A percentile compares a stretch with the other conserved stretches of the same genome.
These are phyloP conservation scores for Onychomys leucogaster DNA, from an alignment of 2,797 vertebrate species.

Conservation along the genomic window DNA sequence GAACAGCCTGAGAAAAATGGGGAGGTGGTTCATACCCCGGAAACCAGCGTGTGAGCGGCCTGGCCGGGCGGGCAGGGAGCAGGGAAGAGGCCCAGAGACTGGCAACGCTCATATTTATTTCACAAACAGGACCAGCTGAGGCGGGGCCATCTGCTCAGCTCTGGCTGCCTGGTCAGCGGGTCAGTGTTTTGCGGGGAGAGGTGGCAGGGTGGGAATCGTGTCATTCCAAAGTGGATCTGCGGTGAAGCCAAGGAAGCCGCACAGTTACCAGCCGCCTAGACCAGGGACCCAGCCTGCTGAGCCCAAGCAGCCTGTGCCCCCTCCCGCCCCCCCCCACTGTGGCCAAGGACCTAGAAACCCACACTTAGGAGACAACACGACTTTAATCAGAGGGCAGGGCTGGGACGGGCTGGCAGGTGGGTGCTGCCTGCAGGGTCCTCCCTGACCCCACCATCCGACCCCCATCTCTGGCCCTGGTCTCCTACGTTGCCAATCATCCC, in stretches of 20 bases:
- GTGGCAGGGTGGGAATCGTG: slow-evolving; percentile 67
- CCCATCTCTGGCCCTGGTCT: not conserved
- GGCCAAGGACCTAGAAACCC: slow-evolving; percentile 80
- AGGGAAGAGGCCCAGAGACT: slow-evolving; percentile 68
- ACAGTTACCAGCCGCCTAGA: slow-evolving; percentile 67
- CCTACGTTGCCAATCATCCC: not conserved
- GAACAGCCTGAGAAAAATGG: slow-evolving; percentile 87
- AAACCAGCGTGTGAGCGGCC: slow-evolving; percentile 87
- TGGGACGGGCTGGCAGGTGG: not conserved
- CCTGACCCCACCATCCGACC: not conserved
- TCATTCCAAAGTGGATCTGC: slow-evolving; percentile 82
- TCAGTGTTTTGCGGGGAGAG: slow-evolving; percentile 76
- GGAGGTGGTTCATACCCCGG: slow-evolving; percentile 88
- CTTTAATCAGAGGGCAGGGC: slow-evolving; percentile 71
- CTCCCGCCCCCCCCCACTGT: slow-evolving; percentile 75
- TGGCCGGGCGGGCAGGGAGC: not conserved
- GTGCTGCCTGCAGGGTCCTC: not conserved
- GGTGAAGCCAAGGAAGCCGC: slow-evolving; percentile 80
- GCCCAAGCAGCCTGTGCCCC: slow-evolving; percentile 78
- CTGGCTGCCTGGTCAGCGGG: slow-evolving; percentile 56
- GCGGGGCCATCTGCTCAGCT: slow-evolving; percentile 81
- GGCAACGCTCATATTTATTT: slow-evolving; percentile 86
- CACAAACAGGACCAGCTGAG: slow-evolving; percentile 85
- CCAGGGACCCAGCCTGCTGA: slow-evolving; percentile 80
- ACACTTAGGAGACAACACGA: slow-evolving; percentile 74